These are phyloP conservation scores for Glaucopsyche alexis DNA, from an alignment of 2,888 invertebrate species.

Conservation along the genomic window DNA sequence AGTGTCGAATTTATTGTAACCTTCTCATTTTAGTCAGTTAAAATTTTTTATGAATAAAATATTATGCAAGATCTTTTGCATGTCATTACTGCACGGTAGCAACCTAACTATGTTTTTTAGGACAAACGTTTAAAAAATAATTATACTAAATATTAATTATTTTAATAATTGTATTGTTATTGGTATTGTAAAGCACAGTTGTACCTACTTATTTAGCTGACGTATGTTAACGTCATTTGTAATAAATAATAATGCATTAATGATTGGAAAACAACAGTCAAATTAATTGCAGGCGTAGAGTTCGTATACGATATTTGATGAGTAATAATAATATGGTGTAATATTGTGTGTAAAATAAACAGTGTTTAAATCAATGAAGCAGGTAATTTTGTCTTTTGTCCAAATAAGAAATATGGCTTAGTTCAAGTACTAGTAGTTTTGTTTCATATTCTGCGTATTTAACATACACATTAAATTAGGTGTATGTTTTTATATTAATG, in stretches of 20 bases:
- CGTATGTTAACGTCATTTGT: background rate
- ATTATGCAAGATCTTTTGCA: too few relatives aligned
- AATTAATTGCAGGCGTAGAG: background rate
- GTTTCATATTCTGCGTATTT: too few relatives aligned
- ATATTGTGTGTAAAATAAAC: background rate
- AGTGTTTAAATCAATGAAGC: too few relatives aligned
- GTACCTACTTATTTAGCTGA: background rate
- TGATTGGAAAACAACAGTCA: constrained; percentile 17
- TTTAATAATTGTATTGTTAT: too few relatives aligned
- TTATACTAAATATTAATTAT: too few relatives aligned
- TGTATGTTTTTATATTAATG: too few relatives aligned
- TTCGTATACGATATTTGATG: background rate
- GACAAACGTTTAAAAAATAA: background rate
- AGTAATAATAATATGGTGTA: constrained; percentile 3
- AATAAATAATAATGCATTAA: background rate
- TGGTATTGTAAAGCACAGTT: background rate
- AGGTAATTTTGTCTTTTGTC: too few relatives aligned
- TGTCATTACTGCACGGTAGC: background rate
- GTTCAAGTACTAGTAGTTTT: too few relatives aligned
- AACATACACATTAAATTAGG: too few relatives aligned
- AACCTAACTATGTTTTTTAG: background rate
- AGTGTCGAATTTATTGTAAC: background rate
- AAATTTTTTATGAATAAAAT: too few relatives aligned
- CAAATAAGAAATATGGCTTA: too few relatives aligned
- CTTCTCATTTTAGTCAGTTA: background rate